phyloP scores from a whole-genome alignment of 2,797 vertebrate genomes.

The Sitta carolinensis region DNA sequence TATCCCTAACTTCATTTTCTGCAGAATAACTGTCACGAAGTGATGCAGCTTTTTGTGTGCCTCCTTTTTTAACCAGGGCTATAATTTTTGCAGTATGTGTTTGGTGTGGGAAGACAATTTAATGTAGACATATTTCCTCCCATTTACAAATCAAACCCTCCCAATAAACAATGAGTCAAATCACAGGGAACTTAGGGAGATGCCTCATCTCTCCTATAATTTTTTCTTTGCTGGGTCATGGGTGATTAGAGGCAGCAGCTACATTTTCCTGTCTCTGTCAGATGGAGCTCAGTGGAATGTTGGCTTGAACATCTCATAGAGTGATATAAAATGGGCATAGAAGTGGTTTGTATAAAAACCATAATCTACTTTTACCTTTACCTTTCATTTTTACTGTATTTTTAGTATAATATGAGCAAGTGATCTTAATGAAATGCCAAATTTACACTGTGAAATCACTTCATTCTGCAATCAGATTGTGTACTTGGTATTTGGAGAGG shows the following conservation, averaged over 20 bases:
- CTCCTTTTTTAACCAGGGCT: not conserved
- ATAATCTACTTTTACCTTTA: not conserved
- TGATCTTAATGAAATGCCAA: not conserved
- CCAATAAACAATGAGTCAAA: not conserved
- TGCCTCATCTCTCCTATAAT: not conserved
- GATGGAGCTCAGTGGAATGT: not conserved
- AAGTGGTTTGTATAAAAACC: not conserved
- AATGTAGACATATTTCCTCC: not conserved
- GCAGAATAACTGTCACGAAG: accelerated
- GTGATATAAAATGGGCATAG: not conserved
- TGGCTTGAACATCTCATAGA: not conserved
- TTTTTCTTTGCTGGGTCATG: not conserved
- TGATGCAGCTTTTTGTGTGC: not conserved
- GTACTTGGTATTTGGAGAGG: not conserved
- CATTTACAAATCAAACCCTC: not conserved
- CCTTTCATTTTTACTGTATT: not conserved
- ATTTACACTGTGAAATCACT: not conserved
- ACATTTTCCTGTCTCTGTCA: not conserved
- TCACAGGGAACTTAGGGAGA: not conserved
- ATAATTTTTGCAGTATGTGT: not conserved
- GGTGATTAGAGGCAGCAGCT: not conserved
- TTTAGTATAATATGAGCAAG: not conserved
- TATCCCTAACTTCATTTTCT: not conserved
- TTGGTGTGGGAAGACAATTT: not conserved
- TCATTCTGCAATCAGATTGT: not conserved